Percentiles rank a stretch among this genome's conserved stretches.
These are phyloP conservation scores for Tridacna gigas DNA, from an alignment of 2,888 invertebrate species.

Conservation along the genomic window DNA sequence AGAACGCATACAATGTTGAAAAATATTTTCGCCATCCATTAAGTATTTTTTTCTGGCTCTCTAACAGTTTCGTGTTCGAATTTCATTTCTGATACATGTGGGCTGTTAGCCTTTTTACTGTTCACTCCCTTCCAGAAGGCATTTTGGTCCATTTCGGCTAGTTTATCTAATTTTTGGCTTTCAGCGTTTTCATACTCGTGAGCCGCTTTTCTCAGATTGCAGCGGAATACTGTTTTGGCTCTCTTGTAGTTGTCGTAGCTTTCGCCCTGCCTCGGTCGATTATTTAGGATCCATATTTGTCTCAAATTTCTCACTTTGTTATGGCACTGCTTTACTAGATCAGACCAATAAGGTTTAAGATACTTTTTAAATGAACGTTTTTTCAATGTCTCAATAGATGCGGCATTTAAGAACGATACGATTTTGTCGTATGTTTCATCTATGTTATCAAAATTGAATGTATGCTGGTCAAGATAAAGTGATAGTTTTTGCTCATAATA, in stretches of 20 bases:
- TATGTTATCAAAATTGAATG: too few relatives aligned
- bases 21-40: conserved; percentile 10
- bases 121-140: conserved; percentile 22
- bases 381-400: too few relatives aligned
- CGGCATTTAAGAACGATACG: too few relatives aligned
- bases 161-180: neutral
- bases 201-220: neutral
- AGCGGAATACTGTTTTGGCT: neutral
- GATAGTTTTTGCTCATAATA: too few relatives aligned
- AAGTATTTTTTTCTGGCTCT: conserved; percentile 21
- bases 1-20: neutral
- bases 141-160: conserved; percentile 8
- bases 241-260: neutral
- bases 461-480: too few relatives aligned
- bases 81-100: neutral
- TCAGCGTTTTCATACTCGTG: conserved; percentile 7
- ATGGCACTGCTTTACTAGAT: neutral
- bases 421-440: too few relatives aligned
- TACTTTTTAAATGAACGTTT: too few relatives aligned
- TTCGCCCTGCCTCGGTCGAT: neutral
- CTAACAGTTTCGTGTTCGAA: neutral
- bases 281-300: neutral
- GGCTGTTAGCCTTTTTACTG: too few relatives aligned
- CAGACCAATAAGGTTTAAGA: conserved; percentile 15
- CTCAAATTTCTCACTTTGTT: neutral